phyloP scores from a whole-genome alignment of 2,888 invertebrate species.

The Rhagonycha lutea region DNA sequence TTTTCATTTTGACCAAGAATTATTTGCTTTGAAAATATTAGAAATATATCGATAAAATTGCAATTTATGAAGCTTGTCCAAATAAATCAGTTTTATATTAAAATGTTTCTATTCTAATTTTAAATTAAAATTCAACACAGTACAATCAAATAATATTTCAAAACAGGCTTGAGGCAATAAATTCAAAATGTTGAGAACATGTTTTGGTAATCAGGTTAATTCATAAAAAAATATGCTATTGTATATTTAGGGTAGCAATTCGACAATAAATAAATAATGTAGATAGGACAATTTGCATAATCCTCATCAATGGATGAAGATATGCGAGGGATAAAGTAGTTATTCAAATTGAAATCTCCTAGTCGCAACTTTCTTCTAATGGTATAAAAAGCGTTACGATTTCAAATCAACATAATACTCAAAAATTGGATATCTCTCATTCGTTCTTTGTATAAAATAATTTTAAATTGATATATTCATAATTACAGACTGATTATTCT shows the following conservation, averaged over 20 bases:
- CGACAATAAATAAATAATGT: neutral
- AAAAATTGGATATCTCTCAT: neutral
- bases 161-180: neutral
- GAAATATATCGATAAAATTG: neutral
- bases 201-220: too few relatives aligned
- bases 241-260: neutral
- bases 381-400: neutral
- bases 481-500: too few relatives aligned
- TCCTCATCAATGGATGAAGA: neutral
- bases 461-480: neutral
- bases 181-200: neutral
- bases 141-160: neutral
- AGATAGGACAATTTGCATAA: neutral
- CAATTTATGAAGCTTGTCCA: neutral
- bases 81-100: neutral
- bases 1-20: neutral
- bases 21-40: neutral
- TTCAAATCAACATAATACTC: neutral
- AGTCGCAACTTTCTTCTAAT: neutral
- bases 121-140: neutral
- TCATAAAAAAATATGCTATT: too few relatives aligned
- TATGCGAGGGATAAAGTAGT: neutral
- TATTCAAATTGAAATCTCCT: neutral
- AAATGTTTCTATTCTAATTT: too few relatives aligned
- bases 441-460: neutral